A percentile compares a stretch with the other conserved stretches of the same genome.
Conservation (phyloP, 2,888 invertebrate species). For the Yponomeuta sedellus region DNA sequence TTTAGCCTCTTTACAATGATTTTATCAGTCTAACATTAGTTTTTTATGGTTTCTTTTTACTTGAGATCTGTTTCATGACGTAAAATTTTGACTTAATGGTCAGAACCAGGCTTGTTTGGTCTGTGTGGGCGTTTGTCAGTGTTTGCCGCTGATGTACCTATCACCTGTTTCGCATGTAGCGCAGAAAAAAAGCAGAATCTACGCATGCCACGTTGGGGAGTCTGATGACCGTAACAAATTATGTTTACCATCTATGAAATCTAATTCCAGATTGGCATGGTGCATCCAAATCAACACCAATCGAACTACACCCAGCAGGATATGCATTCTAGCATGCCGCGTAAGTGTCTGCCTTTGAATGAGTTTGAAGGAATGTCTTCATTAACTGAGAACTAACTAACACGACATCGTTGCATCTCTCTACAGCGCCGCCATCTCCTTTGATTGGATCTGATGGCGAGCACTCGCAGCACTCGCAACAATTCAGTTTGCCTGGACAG, state of each 20-base stretch:
- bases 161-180: too few relatives aligned
- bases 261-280: constrained; percentile 84
- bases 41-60: too few relatives aligned
- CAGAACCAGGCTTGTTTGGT: too few relatives aligned
- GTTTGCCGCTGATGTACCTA: too few relatives aligned
- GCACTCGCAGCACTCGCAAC: constrained; percentile 67
- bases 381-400: neutral
- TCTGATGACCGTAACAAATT: neutral
- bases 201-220: too few relatives aligned
- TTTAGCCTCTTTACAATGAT: too few relatives aligned
- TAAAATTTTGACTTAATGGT: too few relatives aligned
- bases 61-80: too few relatives aligned
- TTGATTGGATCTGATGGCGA: constrained; percentile 81
- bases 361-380: neutral
- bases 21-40: too few relatives aligned
- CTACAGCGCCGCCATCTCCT: constrained; percentile 88
- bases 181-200: too few relatives aligned
- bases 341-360: constrained; percentile 73
- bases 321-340: constrained; percentile 85
- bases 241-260: neutral
- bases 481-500: constrained; percentile 65
- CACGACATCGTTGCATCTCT: neutral
- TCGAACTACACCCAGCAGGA: constrained; percentile 80
- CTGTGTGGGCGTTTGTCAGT: too few relatives aligned
- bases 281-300: constrained; percentile 86